Evolutionary conservation across 1,140 invertebrate species (phyloP).

Genomic region (Heliconius hermathena): DNA sequence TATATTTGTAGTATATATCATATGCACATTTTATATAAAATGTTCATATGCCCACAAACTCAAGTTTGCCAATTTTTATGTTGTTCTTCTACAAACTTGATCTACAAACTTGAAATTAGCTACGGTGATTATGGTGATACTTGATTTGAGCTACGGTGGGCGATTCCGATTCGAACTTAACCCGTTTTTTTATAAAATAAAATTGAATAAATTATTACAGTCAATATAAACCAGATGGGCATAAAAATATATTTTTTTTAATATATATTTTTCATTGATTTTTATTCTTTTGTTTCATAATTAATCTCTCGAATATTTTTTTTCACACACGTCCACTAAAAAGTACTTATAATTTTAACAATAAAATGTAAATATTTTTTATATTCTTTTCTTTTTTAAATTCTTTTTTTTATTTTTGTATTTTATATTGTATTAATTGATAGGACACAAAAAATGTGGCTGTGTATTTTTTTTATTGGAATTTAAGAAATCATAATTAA

Average conservation of each 20-base stretch:
- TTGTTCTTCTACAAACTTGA: too few relatives aligned
- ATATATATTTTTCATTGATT: neutral
- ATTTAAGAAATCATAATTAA: neutral
- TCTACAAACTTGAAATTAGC: too few relatives aligned
- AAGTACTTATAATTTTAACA: neutral
- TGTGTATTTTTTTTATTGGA: constrained; percentile 1
- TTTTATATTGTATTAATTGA: neutral
- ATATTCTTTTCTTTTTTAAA: neutral
- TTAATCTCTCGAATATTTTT: neutral
- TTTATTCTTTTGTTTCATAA: neutral
- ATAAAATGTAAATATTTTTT: constrained; percentile 3
- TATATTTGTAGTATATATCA: too few relatives aligned
- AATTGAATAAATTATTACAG: too few relatives aligned
- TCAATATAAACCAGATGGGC: too few relatives aligned
- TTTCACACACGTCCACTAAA: neutral
- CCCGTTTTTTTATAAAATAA: too few relatives aligned
- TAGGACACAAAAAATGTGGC: neutral
- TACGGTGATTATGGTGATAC: too few relatives aligned
- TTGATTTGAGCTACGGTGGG: too few relatives aligned
- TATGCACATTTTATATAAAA: too few relatives aligned
- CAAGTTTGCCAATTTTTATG: too few relatives aligned
- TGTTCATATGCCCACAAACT: too few relatives aligned
- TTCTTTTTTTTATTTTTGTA: neutral
- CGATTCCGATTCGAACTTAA: too few relatives aligned
- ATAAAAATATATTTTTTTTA: neutral